Evolutionary conservation across 2,888 invertebrate genomes (phyloP), one percentile per base, ranked within the genome.

Genomic region (Drosophila mayaguana): DNA sequence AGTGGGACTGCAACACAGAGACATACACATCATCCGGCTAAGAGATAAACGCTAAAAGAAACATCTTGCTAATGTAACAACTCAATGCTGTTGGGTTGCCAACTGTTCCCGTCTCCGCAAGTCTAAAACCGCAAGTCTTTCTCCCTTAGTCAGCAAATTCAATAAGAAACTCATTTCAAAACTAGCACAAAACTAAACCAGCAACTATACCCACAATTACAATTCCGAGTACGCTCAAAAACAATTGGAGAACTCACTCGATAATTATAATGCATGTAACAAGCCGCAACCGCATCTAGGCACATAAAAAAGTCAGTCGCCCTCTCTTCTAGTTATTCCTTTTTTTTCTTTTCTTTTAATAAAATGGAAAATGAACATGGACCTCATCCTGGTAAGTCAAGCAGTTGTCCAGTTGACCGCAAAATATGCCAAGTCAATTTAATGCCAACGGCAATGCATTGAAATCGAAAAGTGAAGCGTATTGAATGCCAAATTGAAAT

Each of bases 401-500:
- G 43, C 78, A 67, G 54, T 65, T 74, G 76, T 71, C 65, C 79
- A 75, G 59, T 82, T 86, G 88, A 86, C 85, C 85, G 72, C 85
- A 85, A 76, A 88, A 85, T 81, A 78, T 84, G 73, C 45, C 78
- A 69, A 66, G 62, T 75, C 62, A 67, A 75, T 80, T 61, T 61
- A 50, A 40, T 51, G 71, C 71, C 65, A 56, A 54, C 56, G 74
- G 84, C 70, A 62, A 50, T 42, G 68, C 65, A 82, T 72, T 79
- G 71, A 71, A 80, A 84, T 69, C 78, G 80, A 81, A 84, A 83
- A 78, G 56, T 67, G 83, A 76, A 78, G 78, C 72, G 78, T 82
- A 84, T 85, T 85, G 88, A 80, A 80, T 75, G 62, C 59, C 54
- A 72, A 75, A 83, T 80, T 85, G 74, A 72, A 74, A 78, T 86